phyloP scores from a whole-genome alignment of 1,140 invertebrate genomes.

The Heterodera carotae region DNA sequence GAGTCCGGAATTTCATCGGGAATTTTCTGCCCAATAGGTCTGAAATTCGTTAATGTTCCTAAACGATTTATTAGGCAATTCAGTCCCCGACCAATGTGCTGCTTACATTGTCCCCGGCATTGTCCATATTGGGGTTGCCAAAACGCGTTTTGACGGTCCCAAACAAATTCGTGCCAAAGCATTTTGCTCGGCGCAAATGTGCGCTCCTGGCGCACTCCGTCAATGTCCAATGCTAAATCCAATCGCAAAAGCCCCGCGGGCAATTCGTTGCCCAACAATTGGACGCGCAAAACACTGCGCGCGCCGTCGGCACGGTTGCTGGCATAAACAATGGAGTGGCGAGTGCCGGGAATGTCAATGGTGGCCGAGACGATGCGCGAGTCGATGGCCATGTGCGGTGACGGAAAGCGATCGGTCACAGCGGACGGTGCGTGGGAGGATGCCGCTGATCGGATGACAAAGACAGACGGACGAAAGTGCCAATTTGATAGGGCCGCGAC shows the following conservation, averaged over 20 bases:
- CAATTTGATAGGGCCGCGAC: background rate
- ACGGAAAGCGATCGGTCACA: background rate
- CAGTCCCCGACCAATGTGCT: too few relatives aligned
- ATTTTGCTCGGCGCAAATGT: constrained; percentile 1
- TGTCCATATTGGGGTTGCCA: constrained; percentile 27
- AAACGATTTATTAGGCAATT: too few relatives aligned
- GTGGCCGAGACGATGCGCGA: background rate
- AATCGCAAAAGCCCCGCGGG: constrained; percentile 2
- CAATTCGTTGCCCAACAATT: constrained; percentile 21
- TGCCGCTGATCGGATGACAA: background rate
- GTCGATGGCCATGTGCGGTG: background rate
- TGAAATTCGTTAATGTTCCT: too few relatives aligned
- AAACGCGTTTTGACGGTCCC: constrained; percentile 34
- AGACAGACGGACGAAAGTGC: background rate
- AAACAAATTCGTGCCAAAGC: constrained; percentile 23
- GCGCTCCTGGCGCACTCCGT: constrained; percentile 20
- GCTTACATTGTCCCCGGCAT: constrained; percentile 6
- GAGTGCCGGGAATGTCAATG: background rate
- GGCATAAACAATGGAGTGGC: constrained; percentile 7
- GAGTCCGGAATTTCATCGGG: too few relatives aligned
- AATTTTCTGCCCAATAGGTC: too few relatives aligned
- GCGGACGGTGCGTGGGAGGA: background rate
- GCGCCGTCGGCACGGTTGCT: constrained; percentile 3
- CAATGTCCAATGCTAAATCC: constrained; percentile 22
- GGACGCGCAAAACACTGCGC: constrained; percentile 9